Percentiles rank a stretch among this genome's conserved stretches.
Evolutionary conservation across 2,888 invertebrate species (phyloP).

Genomic region (Lysandra coridon): DNA sequence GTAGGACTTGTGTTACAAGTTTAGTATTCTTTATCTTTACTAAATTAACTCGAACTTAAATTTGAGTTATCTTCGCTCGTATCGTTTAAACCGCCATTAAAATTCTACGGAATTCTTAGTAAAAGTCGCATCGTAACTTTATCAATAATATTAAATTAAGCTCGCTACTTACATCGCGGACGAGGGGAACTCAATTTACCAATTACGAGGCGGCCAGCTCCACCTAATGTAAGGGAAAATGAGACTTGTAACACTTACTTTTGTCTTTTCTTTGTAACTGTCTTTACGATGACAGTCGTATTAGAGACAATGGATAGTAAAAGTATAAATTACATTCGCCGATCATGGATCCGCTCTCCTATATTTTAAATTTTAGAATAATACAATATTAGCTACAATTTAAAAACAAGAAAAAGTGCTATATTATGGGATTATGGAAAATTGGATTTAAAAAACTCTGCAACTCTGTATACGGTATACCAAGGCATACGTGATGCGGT

Average conservation of each 20-base stretch:
- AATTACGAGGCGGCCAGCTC: constrained; percentile 53
- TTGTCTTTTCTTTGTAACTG: constrained; percentile 1
- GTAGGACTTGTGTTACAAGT: no score
- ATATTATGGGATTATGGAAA: no score
- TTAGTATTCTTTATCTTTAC: neutral
- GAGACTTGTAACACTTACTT: constrained; percentile 9
- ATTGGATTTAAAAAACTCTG: no score
- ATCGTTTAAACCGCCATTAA: neutral
- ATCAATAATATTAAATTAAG: constrained; percentile 61
- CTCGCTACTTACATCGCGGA: constrained; percentile 52
- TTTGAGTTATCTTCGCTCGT: neutral
- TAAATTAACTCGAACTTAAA: neutral
- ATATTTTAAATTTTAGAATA: no score
- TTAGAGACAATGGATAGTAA: no score
- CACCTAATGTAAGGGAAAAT: constrained; percentile 31
- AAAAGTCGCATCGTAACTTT: constrained; percentile 47
- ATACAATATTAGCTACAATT: no score
- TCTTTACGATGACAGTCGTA: neutral
- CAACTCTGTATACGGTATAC: no score
- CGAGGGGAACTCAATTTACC: constrained; percentile 63
- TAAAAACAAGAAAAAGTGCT: no score
- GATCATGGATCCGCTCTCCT: no score
- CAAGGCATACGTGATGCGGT: no score
- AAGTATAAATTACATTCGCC: no score
- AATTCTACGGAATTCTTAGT: constrained; percentile 12